Percentiles rank a stretch among this genome's conserved stretches.
Conservation (phyloP, 2,888 invertebrate genomes). For the Dioctria rufipes region DNA sequence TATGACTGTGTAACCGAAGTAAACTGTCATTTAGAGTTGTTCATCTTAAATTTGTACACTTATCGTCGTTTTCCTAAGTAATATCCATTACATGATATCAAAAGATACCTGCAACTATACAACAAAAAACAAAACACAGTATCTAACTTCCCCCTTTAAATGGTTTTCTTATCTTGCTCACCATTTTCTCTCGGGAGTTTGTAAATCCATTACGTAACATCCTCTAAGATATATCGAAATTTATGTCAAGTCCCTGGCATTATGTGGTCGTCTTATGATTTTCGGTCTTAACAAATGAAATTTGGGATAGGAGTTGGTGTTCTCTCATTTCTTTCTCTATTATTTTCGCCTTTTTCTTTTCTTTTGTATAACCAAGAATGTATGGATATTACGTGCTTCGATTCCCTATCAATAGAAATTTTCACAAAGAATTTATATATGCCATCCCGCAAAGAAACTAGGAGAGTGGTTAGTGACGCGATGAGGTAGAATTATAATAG, state of each 20-base stretch:
- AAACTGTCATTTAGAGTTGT: too few relatives aligned
- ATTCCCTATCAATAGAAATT: constrained; percentile 50
- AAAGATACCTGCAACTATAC: constrained; percentile 1
- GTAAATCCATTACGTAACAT: constrained; percentile 42
- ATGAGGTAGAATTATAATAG: constrained; percentile 24
- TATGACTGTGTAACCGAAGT: too few relatives aligned
- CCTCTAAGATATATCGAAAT: constrained; percentile 36
- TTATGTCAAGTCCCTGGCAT: constrained; percentile 45
- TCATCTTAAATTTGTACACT: too few relatives aligned
- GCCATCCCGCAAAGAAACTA: constrained; percentile 6
- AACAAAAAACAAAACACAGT: constrained; percentile 4
- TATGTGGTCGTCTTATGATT: constrained; percentile 47
- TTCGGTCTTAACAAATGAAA: constrained; percentile 27
- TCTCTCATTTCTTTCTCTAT: constrained; percentile 9
- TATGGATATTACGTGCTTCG: constrained; percentile 50
- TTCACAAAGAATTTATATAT: constrained; percentile 41
- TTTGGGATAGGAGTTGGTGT: neutral
- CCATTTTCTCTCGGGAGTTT: constrained; percentile 5
- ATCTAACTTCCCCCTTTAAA: constrained; percentile 11
- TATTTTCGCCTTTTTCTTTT: constrained; percentile 3
- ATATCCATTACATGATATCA: constrained; percentile 19
- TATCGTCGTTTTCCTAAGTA: neutral
- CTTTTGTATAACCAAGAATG: constrained; percentile 41
- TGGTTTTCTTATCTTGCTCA: neutral
- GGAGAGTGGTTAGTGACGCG: too few relatives aligned